phyloP scores from a whole-genome alignment of 2,888 invertebrate genomes.

The Germaria angustata region DNA sequence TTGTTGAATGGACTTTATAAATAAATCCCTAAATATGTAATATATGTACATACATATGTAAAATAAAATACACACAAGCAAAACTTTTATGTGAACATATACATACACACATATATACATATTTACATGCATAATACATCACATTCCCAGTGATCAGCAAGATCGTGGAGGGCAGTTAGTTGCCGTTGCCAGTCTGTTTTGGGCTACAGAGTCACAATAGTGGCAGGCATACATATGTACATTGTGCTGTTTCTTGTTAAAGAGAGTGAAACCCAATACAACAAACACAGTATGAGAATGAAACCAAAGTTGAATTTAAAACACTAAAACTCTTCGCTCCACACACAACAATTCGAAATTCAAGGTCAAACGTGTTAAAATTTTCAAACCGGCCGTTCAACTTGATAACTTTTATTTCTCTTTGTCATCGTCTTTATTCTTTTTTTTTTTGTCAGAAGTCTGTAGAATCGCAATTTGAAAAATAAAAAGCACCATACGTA shows the following conservation, averaged over 20 bases:
- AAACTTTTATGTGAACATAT: not conserved
- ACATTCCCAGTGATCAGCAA: conserved; percentile 12
- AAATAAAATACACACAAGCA: conserved; percentile 2
- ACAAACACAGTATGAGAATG: conserved; percentile 26
- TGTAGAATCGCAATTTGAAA: conserved; percentile 19
- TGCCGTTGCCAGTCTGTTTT: conserved; percentile 14
- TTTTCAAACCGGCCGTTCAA: conserved; percentile 67
- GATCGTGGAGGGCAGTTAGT: not conserved
- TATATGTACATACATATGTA: not conserved
- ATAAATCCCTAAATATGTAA: conserved; percentile 34
- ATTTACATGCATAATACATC: not conserved
- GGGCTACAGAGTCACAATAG: conserved; percentile 9
- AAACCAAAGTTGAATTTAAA: conserved; percentile 49
- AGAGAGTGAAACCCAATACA: conserved; percentile 50
- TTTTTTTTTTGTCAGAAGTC: conserved; percentile 5
- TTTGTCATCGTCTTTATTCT: conserved; percentile 44
- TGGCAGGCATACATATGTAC: not conserved
- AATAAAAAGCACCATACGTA: not conserved
- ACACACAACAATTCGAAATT: conserved; percentile 49
- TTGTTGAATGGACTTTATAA: not conserved
- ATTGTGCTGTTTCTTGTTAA: conserved; percentile 1
- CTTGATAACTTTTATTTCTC: conserved; percentile 63
- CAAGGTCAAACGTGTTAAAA: conserved; percentile 66
- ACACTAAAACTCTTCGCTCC: conserved; percentile 39
- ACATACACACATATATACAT: not conserved